Conservation (phyloP, 2,113 vertebrate species). For the Enhydra lutris region DNA sequence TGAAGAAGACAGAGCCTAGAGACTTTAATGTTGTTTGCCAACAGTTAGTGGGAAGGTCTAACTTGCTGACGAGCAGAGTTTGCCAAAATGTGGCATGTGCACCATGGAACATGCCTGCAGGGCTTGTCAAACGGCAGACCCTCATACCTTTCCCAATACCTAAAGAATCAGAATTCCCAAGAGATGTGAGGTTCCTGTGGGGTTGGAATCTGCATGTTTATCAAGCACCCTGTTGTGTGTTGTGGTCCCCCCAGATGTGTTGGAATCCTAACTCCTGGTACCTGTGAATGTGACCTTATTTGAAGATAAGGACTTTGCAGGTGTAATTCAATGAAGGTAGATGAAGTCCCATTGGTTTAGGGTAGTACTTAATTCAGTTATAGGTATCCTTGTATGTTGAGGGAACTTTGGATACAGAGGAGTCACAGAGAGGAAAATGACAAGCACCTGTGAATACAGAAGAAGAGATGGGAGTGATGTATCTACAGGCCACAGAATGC, state of each 20-base stretch:
- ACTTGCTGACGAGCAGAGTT: not conserved
- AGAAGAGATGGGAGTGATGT: not conserved
- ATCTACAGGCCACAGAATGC: not conserved
- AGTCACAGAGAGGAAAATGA: not conserved
- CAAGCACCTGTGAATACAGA: not conserved
- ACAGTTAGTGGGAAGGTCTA: not conserved
- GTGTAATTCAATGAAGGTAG: not conserved
- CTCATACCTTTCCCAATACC: not conserved
- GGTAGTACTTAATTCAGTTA: not conserved
- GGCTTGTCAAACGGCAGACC: not conserved
- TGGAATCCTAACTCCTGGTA: not conserved
- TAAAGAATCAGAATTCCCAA: not conserved
- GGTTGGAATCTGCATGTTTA: not conserved
- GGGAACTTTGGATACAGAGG: not conserved
- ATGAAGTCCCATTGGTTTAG: not conserved
- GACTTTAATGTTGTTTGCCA: not conserved
- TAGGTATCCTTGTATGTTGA: not conserved
- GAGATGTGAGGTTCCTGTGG: not conserved
- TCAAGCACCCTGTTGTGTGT: not conserved
- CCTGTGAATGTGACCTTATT: not conserved
- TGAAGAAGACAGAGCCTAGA: not conserved
- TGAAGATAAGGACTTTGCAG: not conserved
- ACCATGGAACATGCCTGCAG: not conserved
- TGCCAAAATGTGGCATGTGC: not conserved
- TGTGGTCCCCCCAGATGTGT: not conserved